These are phyloP conservation scores for Sphenodon punctatus DNA, from an alignment of 2,797 vertebrate species.

Conservation along the genomic window DNA sequence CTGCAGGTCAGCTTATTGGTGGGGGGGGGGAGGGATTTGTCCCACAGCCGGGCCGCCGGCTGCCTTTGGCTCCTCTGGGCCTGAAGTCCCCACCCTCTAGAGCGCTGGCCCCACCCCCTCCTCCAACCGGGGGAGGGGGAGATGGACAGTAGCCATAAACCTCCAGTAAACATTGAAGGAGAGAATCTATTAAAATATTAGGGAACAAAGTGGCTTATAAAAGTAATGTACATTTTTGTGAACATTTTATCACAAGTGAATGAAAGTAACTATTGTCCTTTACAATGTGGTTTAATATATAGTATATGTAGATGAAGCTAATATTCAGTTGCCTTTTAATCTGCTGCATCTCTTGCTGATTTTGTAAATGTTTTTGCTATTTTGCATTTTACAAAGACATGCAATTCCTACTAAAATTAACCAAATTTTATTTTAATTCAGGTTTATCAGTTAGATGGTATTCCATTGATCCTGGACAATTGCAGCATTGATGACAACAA, in stretches of 20 bases:
- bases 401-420: too few relatives aligned
- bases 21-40: too few relatives aligned
- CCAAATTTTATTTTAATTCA: constrained; percentile 63
- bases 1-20: too few relatives aligned
- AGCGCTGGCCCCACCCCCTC: too few relatives aligned
- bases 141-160: too few relatives aligned
- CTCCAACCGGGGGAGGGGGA: too few relatives aligned
- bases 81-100: too few relatives aligned
- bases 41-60: too few relatives aligned
- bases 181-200: background rate
- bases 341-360: accelerated
- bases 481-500: constrained; percentile 95
- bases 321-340: background rate
- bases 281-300: background rate
- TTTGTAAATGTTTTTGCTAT: accelerated
- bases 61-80: too few relatives aligned
- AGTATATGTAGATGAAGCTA: background rate
- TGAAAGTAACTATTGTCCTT: background rate
- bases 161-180: too few relatives aligned
- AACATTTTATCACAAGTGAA: background rate
- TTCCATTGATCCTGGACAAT: constrained; percentile 94
- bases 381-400: background rate
- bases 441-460: constrained; percentile 90
- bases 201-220: background rate
- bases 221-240: background rate